Evolutionary conservation across 2,113 vertebrate genomes (phyloP).

Genomic region (Loxodonta africana): DNA sequence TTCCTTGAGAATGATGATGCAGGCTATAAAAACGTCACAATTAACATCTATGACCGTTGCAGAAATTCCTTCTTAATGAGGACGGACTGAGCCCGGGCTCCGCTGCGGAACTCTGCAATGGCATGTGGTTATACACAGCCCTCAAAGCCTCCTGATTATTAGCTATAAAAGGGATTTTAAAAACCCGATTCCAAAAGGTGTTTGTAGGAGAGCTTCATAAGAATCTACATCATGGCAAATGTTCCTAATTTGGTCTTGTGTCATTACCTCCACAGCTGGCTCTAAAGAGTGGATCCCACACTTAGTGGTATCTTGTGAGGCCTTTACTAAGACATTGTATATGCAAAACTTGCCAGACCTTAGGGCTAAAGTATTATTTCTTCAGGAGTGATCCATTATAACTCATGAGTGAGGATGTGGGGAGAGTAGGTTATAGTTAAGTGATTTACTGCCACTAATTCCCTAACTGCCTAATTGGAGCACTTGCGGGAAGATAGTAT

Average conservation of each 20-base stretch:
- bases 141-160: conserved; percentile 4
- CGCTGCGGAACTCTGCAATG: not conserved
- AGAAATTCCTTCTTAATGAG: conserved; percentile 45
- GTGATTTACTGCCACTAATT: not conserved
- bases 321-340: not conserved
- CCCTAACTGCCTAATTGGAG: not conserved
- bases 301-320: not conserved
- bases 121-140: not conserved
- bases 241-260: conserved; percentile 55
- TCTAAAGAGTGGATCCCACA: not conserved
- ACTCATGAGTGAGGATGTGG: not conserved
- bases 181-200: conserved; percentile 34
- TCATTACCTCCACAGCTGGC: not conserved
- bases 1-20: conserved; percentile 40
- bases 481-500: not conserved
- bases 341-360: not conserved
- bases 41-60: not conserved
- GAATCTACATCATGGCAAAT: conserved; percentile 40
- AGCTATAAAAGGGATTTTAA: conserved; percentile 57
- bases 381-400: not conserved
- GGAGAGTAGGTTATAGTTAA: not conserved
- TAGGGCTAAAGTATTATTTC: not conserved
- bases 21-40: conserved; percentile 7
- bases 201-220: conserved; percentile 31
- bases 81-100: not conserved